Conservation (phyloP, 2,888 invertebrate species). For the Barypeithes pellucidus region DNA sequence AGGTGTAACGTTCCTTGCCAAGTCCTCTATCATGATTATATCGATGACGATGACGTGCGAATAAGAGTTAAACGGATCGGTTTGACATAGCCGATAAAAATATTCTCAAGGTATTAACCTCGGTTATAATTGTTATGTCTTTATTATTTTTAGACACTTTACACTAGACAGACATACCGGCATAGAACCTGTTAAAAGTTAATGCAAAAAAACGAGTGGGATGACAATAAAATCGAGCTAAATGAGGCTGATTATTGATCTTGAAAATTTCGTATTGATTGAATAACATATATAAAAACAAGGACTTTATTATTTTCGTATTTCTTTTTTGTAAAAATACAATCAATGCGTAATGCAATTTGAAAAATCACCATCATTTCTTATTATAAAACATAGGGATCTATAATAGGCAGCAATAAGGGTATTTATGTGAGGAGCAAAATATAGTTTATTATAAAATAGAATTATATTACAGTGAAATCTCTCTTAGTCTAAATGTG, state of each 20-base stretch:
- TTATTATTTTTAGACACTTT: constrained; percentile 53
- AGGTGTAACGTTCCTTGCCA: neutral
- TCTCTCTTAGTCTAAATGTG: no score
- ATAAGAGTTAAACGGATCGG: constrained; percentile 46
- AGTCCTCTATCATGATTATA: constrained; percentile 38
- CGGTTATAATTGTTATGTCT: constrained; percentile 56
- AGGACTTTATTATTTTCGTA: neutral
- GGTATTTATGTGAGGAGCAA: no score
- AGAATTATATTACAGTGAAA: no score
- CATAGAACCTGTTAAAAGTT: constrained; percentile 49
- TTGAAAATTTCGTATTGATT: constrained; percentile 6
- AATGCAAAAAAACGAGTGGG: constrained; percentile 19
- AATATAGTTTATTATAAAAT: no score
- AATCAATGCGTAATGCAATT: no score
- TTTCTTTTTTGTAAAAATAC: no score
- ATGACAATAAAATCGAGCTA: constrained; percentile 6
- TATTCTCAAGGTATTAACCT: constrained; percentile 58
- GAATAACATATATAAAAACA: neutral
- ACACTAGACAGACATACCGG: constrained; percentile 46
- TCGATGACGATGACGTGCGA: constrained; percentile 49
- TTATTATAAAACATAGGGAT: no score
- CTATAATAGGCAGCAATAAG: no score
- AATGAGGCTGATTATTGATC: constrained; percentile 19
- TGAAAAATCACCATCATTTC: no score
- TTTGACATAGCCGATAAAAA: constrained; percentile 55